A percentile compares a stretch with the other conserved stretches of the same genome.
phyloP scores from a whole-genome alignment of 2,888 invertebrate species.

The Eutolmus rufibarbis region DNA sequence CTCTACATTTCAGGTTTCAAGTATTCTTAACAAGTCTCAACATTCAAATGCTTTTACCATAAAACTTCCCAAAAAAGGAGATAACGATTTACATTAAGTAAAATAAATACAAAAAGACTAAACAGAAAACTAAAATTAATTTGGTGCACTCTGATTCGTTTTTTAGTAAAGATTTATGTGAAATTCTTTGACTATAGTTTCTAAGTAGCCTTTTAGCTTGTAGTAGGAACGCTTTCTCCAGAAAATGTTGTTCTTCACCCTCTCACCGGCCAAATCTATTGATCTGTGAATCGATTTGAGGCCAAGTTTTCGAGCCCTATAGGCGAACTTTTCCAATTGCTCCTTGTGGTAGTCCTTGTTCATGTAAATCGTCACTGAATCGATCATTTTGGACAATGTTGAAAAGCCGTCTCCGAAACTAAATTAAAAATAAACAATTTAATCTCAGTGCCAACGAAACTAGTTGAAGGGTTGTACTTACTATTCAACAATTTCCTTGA shows the following conservation, averaged over 20 bases:
- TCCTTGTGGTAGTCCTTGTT: constrained; percentile 64
- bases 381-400: constrained; percentile 66
- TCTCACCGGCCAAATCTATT: constrained; percentile 59
- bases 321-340: constrained; percentile 58
- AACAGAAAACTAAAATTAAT: background rate
- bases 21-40: background rate
- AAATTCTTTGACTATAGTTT: constrained; percentile 59
- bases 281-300: constrained; percentile 57
- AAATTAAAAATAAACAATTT: background rate
- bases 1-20: background rate
- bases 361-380: constrained; percentile 65
- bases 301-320: constrained; percentile 56
- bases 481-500: constrained; percentile 62
- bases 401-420: constrained; percentile 68
- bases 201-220: constrained; percentile 58
- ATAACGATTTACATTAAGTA: constrained; percentile 6
- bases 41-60: constrained; percentile 23
- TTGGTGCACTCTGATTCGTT: constrained; percentile 7
- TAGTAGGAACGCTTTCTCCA: constrained; percentile 62
- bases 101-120: background rate
- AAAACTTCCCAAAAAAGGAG: background rate
- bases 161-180: constrained; percentile 54
- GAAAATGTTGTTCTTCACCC: constrained; percentile 62
- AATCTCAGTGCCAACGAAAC: background rate
- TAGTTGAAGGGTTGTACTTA: constrained; percentile 52